Base-by-base conservation (phyloP, 2,797 vertebrate genomes). In the Molossus alvarezi region DNA sequence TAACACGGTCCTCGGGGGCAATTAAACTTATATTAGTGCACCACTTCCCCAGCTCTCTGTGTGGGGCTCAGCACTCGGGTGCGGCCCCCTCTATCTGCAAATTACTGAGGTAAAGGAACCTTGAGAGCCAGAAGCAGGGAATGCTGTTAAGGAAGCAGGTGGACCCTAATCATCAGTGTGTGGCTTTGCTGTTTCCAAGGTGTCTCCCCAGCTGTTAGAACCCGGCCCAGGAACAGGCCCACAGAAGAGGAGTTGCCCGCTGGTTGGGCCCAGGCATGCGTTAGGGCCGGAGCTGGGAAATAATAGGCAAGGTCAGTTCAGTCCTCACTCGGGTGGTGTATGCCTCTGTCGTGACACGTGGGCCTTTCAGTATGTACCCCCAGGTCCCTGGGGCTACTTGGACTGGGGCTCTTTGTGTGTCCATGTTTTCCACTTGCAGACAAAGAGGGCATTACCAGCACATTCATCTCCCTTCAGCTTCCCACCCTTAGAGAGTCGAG, bases 361-460 rank as follows among this genome's bases (percentile, higher is more conserved):
- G 57, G 45, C 57, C 76, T 92, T 88, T 90, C 9, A 1, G 25
- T 25, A 0, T n/a, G 1, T 33, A 65, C 20, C 64, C 58, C 23
- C 1, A 10, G 48, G 33, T 60, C 82, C 69, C 48, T 5, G 1
- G n/a, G 75, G 60, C 45, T 29, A 0, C n/a, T 83, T 18, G 48
- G 48, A 27, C 29, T 14, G 27, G 64, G 58, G 55, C 57, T 84
- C 37, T 17, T 48, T 13, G 1, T n/a, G 15, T 13, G n/a, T 12
- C 2, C 29, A 1, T 62, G 1, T 83, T 88, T 86, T 89, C 83
- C 41, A n/a, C 29, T 67, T 9, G 17, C 51, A 93, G 80, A 93
- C 93, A 93, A 89, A 94, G 75, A 72, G 23, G 60, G 8, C 14
- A 1, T 71, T 29, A 41, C 48, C 53, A 77, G 71, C 64, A 58